Evolutionary conservation across 37 sponge, comb jelly and placozoan species (phyloP).

Genomic region (Mnemiopsis leidyi): DNA sequence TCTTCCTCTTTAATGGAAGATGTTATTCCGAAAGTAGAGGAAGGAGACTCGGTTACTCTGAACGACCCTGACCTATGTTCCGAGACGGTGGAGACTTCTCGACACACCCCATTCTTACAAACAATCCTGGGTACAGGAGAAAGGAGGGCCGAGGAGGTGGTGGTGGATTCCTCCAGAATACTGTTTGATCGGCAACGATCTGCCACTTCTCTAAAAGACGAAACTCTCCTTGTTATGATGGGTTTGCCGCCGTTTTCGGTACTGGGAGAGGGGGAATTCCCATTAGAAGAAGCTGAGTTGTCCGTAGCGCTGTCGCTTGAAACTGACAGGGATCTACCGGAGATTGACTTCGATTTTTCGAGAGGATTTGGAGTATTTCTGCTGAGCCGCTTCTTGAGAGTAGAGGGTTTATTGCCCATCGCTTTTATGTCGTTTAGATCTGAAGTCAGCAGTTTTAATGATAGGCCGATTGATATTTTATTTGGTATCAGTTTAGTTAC

Average conservation of each 20-base stretch:
- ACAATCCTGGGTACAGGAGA: not conserved
- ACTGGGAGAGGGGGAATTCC: not conserved
- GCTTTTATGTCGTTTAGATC: constrained; percentile 11
- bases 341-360: not conserved
- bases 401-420: not conserved
- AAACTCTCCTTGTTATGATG: not conserved
- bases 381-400: not conserved
- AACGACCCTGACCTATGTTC: not conserved
- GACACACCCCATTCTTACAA: not conserved
- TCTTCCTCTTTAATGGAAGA: not conserved
- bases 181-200: not conserved
- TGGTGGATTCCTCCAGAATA: not conserved
- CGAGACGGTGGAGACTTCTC: not conserved
- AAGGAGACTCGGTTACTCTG: not conserved
- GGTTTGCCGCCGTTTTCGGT: not conserved
- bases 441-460: not conserved
- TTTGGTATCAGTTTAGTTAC: not conserved
- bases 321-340: not conserved
- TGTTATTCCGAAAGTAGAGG: not conserved
- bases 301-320: not conserved
- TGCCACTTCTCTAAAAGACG: not conserved
- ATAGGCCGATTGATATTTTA: not conserved
- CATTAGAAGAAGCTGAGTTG: no score
- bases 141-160: not conserved
- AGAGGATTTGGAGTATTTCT: not conserved